A percentile compares a stretch with the other conserved stretches of the same genome.
Conservation (phyloP, 2,797 vertebrate genomes). For the Platyrinchus mystaceus region DNA sequence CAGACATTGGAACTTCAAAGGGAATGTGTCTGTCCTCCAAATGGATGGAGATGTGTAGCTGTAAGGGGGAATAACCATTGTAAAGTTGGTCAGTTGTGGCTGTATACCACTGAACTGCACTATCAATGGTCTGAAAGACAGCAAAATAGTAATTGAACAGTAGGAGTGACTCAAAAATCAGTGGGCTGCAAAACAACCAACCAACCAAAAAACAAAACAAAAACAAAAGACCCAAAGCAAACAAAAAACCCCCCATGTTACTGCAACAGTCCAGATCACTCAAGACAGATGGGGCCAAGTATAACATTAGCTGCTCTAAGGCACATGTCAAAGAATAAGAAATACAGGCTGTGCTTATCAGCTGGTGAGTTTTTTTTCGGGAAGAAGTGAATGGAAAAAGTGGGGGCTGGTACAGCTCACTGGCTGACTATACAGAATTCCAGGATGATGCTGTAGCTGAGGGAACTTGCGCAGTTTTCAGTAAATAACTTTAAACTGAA, state of each 20-base stretch:
- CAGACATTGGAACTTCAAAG: background rate
- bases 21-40: background rate
- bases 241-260: background rate
- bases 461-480: background rate
- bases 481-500: slow-evolving; percentile 16
- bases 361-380: background rate
- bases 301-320: slow-evolving; percentile 20
- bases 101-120: background rate
- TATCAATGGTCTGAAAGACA: background rate
- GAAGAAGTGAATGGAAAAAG: background rate
- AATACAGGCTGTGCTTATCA: slow-evolving; percentile 23
- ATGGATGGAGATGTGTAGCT: background rate
- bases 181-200: background rate
- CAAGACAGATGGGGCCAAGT: slow-evolving; percentile 4
- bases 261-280: background rate
- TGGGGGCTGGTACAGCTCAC: background rate
- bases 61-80: background rate
- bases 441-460: slow-evolving; percentile 31
- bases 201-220: background rate
- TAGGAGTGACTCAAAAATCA: background rate
- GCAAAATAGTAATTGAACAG: background rate
- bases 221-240: background rate
- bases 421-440: slow-evolving; percentile 9
- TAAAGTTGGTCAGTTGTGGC: background rate
- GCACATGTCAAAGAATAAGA: slow-evolving; percentile 1